Evolutionary conservation across 2,113 vertebrate genomes (phyloP), one percentile per base, ranked within the genome.

Genomic region (Sprattus sprattus): DNA sequence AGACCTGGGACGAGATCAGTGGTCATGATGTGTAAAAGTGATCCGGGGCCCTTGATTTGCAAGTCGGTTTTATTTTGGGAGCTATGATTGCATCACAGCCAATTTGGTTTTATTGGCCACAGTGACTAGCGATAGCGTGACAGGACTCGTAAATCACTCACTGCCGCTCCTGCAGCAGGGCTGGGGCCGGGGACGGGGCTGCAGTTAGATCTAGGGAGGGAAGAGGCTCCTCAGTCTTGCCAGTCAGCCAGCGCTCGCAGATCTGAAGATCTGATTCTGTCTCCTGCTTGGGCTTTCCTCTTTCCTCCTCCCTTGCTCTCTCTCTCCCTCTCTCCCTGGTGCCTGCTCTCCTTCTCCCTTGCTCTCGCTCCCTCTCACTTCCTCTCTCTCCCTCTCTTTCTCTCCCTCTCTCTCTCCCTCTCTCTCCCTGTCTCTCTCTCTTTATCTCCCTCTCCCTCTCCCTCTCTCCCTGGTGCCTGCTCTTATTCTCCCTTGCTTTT

Each of bases 61-160:
- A 10, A 83, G 82, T 60, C 54, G 32, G 71, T 78, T 64, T 46
- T 84, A 46, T 49, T 49, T 84, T 84, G 45, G 39, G n/a, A 46
- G 22, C 45, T 28, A 75, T 84, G 83, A 84, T 25, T 46, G 45
- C 28, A 75, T 47, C 83, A 47, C 71, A 46, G 44, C 82, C 60
- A 78, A 75, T 75, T 75, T 84, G 71, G 45, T 60, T 71, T 46
- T 49, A 75, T 71, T 78, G 83, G 83, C 52, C 83, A 84, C 20
- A 84, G 13, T 16, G 18, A 78, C 71, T 64, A 46, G 83, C 71
- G 7, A 46, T 22, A 64, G 45, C 45, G 45, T 18, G 45, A n/a
- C 64, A 49, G 47, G 57, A 75, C 60, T 75, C 82, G 8, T 83
- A 83, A 75, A 84, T 84, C 64, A 78, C 71, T 67, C 64, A 25